Conservation (phyloP, 2,797 vertebrate species). For the Ataeniobius toweri region DNA sequence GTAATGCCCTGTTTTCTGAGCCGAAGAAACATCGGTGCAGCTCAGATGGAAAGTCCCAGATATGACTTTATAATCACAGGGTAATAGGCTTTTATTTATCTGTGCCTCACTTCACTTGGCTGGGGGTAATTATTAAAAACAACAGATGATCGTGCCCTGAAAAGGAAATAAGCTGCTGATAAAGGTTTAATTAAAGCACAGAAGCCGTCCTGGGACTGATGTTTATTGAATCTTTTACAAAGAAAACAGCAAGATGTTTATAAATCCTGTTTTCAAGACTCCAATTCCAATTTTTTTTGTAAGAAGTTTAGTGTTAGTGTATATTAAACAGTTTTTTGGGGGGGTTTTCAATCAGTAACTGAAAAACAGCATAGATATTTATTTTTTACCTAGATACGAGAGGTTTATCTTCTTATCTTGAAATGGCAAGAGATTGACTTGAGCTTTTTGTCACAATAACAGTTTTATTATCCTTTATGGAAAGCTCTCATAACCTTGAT, state of each 20-base stretch:
- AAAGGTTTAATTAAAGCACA: constrained; percentile 46
- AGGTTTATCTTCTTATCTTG: too few species aligned
- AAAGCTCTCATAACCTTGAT: too few species aligned
- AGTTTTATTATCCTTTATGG: too few species aligned
- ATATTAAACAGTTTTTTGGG: too few species aligned
- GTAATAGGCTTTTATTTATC: constrained; percentile 10
- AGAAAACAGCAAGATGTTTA: not conserved
- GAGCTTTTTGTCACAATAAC: too few species aligned
- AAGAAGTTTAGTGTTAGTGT: not conserved
- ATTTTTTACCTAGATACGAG: too few species aligned
- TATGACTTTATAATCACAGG: constrained; percentile 5
- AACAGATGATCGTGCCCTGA: constrained; percentile 31
- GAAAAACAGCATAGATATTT: not conserved
- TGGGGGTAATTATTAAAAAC: constrained; percentile 31
- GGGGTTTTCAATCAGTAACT: not conserved
- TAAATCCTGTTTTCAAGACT: not conserved
- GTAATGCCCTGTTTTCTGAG: constrained; percentile 59
- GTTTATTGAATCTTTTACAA: constrained; percentile 28
- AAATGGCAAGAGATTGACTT: too few species aligned
- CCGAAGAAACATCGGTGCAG: constrained; percentile 14
- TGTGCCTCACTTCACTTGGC: not conserved
- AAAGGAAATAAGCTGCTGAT: constrained; percentile 47
- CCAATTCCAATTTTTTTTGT: too few species aligned
- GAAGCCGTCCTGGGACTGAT: constrained; percentile 46
- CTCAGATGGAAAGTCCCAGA: constrained; percentile 29